These are phyloP conservation scores for Apostichopus japonicus DNA, from an alignment of 35 echinoderm and acorn worm genomes.

Conservation along the genomic window DNA sequence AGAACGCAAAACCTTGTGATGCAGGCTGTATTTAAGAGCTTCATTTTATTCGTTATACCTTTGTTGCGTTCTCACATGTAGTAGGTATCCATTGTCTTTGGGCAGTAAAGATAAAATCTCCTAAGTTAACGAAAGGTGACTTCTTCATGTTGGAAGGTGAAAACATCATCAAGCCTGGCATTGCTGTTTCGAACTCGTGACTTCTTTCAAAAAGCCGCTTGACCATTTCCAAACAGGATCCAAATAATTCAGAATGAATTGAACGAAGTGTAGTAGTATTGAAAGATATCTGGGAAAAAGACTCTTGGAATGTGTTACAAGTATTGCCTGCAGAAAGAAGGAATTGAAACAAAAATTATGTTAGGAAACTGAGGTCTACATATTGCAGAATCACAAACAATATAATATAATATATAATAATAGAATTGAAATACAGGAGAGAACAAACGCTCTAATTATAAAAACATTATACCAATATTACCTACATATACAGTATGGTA, in stretches of 20 bases:
- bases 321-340: background rate
- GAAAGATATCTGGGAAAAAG: background rate
- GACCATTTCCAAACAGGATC: background rate
- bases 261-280: background rate
- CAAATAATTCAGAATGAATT: constrained; percentile 1
- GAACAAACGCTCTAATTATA: no score
- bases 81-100: constrained; percentile 4
- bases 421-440: no score
- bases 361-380: no score
- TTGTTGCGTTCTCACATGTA: background rate
- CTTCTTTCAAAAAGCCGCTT: background rate
- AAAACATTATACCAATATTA: no score
- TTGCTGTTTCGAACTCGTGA: background rate
- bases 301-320: background rate
- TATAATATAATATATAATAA: no score
- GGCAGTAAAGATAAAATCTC: constrained; percentile 3
- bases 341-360: background rate
- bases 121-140: background rate
- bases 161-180: background rate
- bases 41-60: background rate
- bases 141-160: background rate
- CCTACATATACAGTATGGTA: no score
- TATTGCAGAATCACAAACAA: no score
- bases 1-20: no score
- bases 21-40: no score